Evolutionary conservation across 2,797 vertebrate genomes (phyloP).

Genomic region (Sylvia borin): DNA sequence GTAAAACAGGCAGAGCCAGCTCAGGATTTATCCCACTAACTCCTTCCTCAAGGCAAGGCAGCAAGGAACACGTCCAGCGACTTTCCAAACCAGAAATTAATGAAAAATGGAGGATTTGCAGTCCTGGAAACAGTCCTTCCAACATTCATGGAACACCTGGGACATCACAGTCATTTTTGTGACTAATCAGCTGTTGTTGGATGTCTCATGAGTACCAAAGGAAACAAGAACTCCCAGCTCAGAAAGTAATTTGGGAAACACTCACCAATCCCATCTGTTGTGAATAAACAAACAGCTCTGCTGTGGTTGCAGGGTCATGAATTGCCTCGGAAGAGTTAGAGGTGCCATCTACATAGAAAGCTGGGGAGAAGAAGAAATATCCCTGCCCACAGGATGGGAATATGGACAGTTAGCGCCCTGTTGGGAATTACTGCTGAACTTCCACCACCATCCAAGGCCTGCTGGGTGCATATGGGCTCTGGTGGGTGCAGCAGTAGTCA

Average conservation of each 20-base stretch:
- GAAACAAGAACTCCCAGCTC: constrained; percentile 57
- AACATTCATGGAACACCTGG: constrained; percentile 22
- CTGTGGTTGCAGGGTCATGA: constrained; percentile 18
- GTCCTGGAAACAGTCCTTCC: background rate
- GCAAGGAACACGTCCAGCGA: background rate
- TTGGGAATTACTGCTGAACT: background rate
- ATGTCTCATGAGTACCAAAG: constrained; percentile 2
- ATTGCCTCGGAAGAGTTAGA: background rate
- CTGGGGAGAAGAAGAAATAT: background rate
- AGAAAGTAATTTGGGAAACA: constrained; percentile 45
- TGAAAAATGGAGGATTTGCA: constrained; percentile 4
- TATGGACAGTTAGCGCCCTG: background rate
- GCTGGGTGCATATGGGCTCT: background rate
- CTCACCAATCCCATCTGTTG: constrained; percentile 52
- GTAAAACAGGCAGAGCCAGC: background rate
- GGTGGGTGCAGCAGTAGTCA: background rate
- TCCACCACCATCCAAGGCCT: background rate
- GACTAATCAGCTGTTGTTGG: constrained; percentile 57
- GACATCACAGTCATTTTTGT: constrained; percentile 40
- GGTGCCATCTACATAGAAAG: background rate
- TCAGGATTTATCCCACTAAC: background rate
- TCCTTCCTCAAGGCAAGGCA: background rate
- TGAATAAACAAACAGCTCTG: constrained; percentile 55
- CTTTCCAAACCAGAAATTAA: background rate
- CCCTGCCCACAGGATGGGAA: background rate